Evolutionary conservation across 2,888 invertebrate genomes (phyloP).

Genomic region (Pristionchus fissidentatus): DNA sequence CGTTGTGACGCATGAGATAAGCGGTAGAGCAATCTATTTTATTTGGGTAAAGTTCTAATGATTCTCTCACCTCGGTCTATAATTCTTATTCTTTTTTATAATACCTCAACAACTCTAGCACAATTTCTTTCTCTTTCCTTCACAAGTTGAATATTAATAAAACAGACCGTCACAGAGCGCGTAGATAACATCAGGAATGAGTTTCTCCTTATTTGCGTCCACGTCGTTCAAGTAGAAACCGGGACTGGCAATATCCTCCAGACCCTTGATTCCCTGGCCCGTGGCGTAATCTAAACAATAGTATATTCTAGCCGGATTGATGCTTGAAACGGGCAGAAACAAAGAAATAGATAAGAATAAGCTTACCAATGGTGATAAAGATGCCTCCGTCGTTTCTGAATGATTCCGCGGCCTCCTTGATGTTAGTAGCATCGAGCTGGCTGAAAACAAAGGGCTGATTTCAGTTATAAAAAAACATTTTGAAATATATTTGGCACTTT

Average conservation of each 20-base stretch:
- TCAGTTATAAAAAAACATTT: too few relatives aligned
- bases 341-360: neutral
- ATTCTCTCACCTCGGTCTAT: neutral
- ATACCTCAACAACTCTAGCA: too few relatives aligned
- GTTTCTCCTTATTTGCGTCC: neutral
- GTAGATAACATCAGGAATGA: neutral
- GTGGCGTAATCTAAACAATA: slow-evolving; percentile 13
- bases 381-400: slow-evolving; percentile 20
- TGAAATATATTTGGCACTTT: neutral
- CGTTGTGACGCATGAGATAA: too few relatives aligned
- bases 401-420: neutral
- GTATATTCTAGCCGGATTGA: neutral
- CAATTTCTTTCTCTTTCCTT: too few relatives aligned
- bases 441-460: neutral
- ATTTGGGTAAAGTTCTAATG: neutral
- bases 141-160: neutral
- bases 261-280: neutral
- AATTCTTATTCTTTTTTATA: too few relatives aligned
- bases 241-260: neutral
- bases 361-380: slow-evolving; percentile 30
- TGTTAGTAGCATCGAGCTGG: slow-evolving; percentile 1
- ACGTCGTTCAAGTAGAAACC: slow-evolving; percentile 17
- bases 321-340: too few relatives aligned
- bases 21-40: neutral
- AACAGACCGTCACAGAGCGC: slow-evolving; percentile 6